Percentiles rank a stretch among this genome's conserved stretches.
These are phyloP conservation scores for Fragum sueziense DNA, from an alignment of 2,888 invertebrate species.

Conservation along the genomic window DNA sequence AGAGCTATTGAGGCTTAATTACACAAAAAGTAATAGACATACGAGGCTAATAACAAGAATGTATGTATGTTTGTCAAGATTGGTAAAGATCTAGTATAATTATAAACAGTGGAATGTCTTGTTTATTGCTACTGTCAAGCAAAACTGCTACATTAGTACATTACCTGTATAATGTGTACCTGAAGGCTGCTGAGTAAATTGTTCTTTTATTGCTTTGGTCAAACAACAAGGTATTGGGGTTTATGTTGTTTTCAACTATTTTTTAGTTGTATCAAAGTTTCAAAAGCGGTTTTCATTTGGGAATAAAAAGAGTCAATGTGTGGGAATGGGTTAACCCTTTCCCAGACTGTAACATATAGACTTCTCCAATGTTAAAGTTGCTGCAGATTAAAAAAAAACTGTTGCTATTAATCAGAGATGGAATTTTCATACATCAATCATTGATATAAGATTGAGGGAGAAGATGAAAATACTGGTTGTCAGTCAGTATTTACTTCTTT, in stretches of 20 bases:
- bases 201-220: neutral
- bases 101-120: constrained; percentile 5
- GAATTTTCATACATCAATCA: neutral
- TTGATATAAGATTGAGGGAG: neutral
- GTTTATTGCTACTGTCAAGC: constrained; percentile 5
- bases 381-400: neutral
- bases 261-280: too few species aligned
- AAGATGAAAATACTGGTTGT: neutral
- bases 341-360: neutral
- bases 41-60: too few species aligned
- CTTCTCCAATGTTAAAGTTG: neutral
- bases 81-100: constrained; percentile 1
- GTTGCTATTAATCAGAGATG: neutral
- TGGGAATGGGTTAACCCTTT: neutral
- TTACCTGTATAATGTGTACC: neutral
- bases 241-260: too few species aligned
- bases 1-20: too few species aligned
- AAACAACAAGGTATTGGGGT: too few species aligned
- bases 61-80: too few species aligned
- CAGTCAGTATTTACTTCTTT: neutral
- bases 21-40: too few species aligned
- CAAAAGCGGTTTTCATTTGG: too few species aligned
- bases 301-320: too few species aligned
- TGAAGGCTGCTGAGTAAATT: neutral
- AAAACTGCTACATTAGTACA: constrained; percentile 2